phyloP scores from a whole-genome alignment of 2,888 invertebrate genomes.

The Slavum lentiscoides region DNA sequence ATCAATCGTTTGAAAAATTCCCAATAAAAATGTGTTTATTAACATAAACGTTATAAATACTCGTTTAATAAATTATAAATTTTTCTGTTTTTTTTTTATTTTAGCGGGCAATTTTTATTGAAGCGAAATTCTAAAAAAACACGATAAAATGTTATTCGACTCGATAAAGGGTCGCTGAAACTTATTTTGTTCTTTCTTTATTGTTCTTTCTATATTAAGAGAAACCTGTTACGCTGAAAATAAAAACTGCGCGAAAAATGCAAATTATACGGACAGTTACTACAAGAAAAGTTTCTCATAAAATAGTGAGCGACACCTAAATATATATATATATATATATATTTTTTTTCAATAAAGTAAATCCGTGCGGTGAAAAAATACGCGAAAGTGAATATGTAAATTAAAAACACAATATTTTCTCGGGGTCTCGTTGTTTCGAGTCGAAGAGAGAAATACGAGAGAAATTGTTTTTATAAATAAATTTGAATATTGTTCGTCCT shows the following conservation, averaged over 20 bases:
- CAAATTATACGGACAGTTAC: conserved; percentile 23
- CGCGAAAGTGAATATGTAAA: conserved; percentile 26
- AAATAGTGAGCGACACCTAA: conserved; percentile 33
- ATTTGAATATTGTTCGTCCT: background rate
- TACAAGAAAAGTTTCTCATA: conserved; percentile 38
- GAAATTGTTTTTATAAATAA: background rate
- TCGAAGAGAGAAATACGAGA: background rate
- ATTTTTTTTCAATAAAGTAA: conserved; percentile 11
- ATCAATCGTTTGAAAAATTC: too few relatives aligned
- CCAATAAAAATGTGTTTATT: too few relatives aligned
- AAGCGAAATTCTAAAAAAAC: conserved; percentile 4
- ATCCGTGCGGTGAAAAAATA: conserved; percentile 5
- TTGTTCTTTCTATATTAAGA: conserved; percentile 8
- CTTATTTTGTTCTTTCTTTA: background rate
- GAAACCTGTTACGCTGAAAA: conserved; percentile 28
- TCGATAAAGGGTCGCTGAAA: conserved; percentile 27
- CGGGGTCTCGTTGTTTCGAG: too few relatives aligned
- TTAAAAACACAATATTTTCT: conserved; percentile 33
- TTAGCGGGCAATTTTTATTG: background rate
- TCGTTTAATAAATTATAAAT: too few relatives aligned
- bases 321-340: too few relatives aligned
- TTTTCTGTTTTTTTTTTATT: too few relatives aligned
- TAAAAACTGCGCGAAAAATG: conserved; percentile 15
- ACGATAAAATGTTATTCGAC: conserved; percentile 21
- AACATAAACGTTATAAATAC: too few relatives aligned